Evolutionary conservation across 2,113 vertebrate genomes (phyloP), one percentile per base, ranked within the genome.

Genomic region (Poeciliopsis prolifica): DNA sequence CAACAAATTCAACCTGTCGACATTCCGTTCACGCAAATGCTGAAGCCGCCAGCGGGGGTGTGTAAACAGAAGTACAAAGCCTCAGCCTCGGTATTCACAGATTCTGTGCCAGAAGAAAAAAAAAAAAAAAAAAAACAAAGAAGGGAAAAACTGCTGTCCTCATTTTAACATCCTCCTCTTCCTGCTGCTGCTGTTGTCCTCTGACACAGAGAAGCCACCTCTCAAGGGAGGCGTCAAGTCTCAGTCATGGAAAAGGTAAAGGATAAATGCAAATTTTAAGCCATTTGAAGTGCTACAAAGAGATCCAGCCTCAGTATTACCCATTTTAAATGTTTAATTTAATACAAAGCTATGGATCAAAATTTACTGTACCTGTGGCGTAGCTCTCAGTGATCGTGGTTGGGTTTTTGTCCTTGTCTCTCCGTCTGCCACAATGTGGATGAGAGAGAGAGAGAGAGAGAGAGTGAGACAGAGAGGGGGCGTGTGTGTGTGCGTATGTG

Each of bases 1-100:
- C 84, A 78, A 86, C 89, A 84, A 88, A 90, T 90, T 84, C 72
- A 87, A 87, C 78, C 80, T 89, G 82, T 88, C 68, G 5, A 86
- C 79, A 68, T 82, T 74, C 72, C 61, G 65, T 80, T 86, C 78
- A 75, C 42, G n/a, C 68, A 78, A 77, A 42, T 75, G 80, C 83
- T 44, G 76, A 78, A 40, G 68, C 62, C 68, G 73, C 63, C 28
- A 60, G 68, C 65, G 63, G 80, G 65, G 40, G 33, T 71, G 77
- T 68, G 28, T 58, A 68, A 58, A 26, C 68, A 54, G 29, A 75
- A 84, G 66, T 69, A 83, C 78, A 79, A 80, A 87, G 84, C 75
- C 81, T 66, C 68, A 85, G 82, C 72, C 70, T 73, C 70, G 60
- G 65, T 31, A n/a, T 74, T 88, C 81, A 77, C 78, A 73, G 58